Conservation (phyloP, 2,888 invertebrate genomes). For the Rhingia rostrata region DNA sequence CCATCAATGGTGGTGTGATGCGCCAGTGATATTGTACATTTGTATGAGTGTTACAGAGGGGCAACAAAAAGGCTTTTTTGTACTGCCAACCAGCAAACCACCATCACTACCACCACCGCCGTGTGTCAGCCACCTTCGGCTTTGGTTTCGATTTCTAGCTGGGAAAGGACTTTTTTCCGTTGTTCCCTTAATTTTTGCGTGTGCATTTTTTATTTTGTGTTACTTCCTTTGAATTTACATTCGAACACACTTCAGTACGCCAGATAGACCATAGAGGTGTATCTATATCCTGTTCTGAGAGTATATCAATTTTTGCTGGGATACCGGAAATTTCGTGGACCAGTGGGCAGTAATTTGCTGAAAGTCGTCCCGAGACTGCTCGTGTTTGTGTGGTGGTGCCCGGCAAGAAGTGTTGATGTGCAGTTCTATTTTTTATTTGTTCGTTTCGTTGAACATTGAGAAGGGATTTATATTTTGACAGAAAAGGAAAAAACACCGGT, state of each 20-base stretch:
- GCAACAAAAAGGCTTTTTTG: conserved; percentile 37
- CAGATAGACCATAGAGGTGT: conserved; percentile 33
- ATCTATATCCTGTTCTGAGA: conserved; percentile 35
- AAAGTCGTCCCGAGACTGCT: conserved; percentile 41
- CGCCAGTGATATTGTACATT: conserved; percentile 55
- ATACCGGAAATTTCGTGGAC: conserved; percentile 47
- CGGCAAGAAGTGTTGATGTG: not conserved
- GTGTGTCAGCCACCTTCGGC: conserved; percentile 31
- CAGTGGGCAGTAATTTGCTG: conserved; percentile 49
- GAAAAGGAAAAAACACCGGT: conserved; percentile 38
- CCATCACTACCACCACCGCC: conserved; percentile 5
- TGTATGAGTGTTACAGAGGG: conserved; percentile 54
- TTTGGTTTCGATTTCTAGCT: conserved; percentile 69
- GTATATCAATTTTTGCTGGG: conserved; percentile 38
- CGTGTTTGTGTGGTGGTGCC: not conserved
- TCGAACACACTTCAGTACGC: conserved; percentile 50
- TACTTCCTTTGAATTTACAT: conserved; percentile 59
- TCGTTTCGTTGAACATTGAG: not conserved
- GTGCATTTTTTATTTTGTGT: conserved; percentile 59
- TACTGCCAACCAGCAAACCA: conserved; percentile 10
- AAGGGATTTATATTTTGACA: conserved; percentile 1
- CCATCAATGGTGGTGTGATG: conserved; percentile 60
- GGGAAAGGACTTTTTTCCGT: conserved; percentile 54
- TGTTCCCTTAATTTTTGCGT: conserved; percentile 11
- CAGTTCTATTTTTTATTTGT: conserved; percentile 1